Percentiles rank a stretch among this genome's conserved stretches.
phyloP scores from a whole-genome alignment of 2,888 invertebrate genomes.

The Yponomeuta cagnagella region DNA sequence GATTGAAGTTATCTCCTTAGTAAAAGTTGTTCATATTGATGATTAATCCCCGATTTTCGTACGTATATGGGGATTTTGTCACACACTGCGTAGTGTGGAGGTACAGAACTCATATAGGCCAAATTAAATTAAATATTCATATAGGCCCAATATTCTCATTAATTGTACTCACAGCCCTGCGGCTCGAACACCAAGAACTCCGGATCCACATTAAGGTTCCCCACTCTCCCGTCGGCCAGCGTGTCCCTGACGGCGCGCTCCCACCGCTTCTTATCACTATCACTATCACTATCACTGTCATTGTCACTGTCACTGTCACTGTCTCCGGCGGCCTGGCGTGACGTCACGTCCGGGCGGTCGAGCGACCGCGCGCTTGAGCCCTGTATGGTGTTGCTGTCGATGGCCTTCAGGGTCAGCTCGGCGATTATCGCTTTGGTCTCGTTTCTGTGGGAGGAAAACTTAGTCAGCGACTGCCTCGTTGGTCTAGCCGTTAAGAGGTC shows the following conservation, averaged over 20 bases:
- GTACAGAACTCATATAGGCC: too few relatives aligned
- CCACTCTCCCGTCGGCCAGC: conserved; percentile 83
- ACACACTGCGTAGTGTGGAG: too few relatives aligned
- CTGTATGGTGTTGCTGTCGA: conserved; percentile 80
- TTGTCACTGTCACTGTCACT: conserved; percentile 39
- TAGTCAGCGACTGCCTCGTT: not conserved
- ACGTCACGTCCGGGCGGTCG: conserved; percentile 21
- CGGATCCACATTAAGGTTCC: conserved; percentile 87
- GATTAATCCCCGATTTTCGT: too few relatives aligned
- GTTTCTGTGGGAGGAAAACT: conserved; percentile 42
- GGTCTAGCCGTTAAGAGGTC: not conserved
- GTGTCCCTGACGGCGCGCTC: conserved; percentile 81
- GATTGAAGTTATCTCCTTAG: too few relatives aligned
- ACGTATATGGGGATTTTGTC: too few relatives aligned
- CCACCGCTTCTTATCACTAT: conserved; percentile 35
- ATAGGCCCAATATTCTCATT: not conserved
- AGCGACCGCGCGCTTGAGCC: conserved; percentile 60
- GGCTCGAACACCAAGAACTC: conserved; percentile 81
- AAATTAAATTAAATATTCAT: too few relatives aligned
- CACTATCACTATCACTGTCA: conserved; percentile 30
- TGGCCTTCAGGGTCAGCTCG: conserved; percentile 83
- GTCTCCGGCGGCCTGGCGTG: conserved; percentile 27
- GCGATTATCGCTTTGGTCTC: conserved; percentile 82
- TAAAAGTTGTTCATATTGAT: too few relatives aligned
- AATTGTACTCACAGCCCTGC: not conserved